phyloP scores from a whole-genome alignment of 1,140 invertebrate species.

The Subanguina moxae region DNA sequence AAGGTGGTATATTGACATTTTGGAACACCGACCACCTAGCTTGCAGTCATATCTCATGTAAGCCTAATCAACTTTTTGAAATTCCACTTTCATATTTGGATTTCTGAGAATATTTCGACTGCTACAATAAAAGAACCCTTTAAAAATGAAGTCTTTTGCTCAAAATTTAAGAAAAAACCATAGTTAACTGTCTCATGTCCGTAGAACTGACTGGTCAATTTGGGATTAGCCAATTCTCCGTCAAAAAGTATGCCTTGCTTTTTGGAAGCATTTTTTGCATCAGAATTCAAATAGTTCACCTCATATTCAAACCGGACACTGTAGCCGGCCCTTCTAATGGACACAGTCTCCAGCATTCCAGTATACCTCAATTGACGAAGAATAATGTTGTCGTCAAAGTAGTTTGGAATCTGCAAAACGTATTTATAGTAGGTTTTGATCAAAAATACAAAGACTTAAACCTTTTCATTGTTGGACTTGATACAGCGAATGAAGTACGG shows the following conservation, averaged over 20 bases:
- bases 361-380: constrained; percentile 81
- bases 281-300: constrained; percentile 47
- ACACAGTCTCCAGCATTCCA: constrained; percentile 90
- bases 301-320: constrained; percentile 86
- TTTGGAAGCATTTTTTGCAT: not conserved
- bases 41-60: too few species aligned
- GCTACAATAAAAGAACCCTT: too few species aligned
- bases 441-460: constrained; percentile 59
- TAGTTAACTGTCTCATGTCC: too few species aligned
- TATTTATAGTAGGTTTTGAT: not conserved
- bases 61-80: too few species aligned
- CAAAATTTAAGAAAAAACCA: too few species aligned
- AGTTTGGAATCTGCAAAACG: constrained; percentile 71
- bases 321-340: constrained; percentile 89
- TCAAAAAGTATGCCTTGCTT: not conserved
- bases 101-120: too few species aligned
- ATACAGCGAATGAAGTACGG: constrained; percentile 95
- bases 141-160: not conserved
- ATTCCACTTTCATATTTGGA: too few species aligned
- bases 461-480: constrained; percentile 86
- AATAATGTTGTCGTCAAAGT: constrained; percentile 89
- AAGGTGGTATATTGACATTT: too few species aligned
- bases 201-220: too few species aligned
- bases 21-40: too few species aligned
- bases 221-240: too few species aligned